Conservation (phyloP, 2,113 vertebrate species). For the Phaetusa simplex region DNA sequence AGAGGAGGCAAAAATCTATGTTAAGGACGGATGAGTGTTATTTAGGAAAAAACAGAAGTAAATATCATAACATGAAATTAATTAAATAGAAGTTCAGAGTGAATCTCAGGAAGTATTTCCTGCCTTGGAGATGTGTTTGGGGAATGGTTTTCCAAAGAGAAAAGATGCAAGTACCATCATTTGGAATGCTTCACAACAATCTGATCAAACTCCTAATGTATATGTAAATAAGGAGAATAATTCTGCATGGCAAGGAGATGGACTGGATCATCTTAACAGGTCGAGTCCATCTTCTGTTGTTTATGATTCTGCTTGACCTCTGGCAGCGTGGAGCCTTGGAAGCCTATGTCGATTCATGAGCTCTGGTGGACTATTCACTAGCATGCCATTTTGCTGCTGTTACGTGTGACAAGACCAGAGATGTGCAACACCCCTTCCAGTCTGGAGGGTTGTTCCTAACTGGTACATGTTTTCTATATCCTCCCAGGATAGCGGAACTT, state of each 20-base stretch:
- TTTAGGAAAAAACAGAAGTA: slow-evolving; percentile 5
- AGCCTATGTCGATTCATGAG: slow-evolving; percentile 37
- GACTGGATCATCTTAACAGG: slow-evolving; percentile 27
- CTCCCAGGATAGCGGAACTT: slow-evolving; percentile 89
- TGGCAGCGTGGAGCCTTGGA: slow-evolving; percentile 64
- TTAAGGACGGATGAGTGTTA: not conserved
- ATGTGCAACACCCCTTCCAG: not conserved
- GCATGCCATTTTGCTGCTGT: slow-evolving; percentile 33
- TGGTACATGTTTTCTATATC: slow-evolving; percentile 43
- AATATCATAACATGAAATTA: slow-evolving; percentile 49
- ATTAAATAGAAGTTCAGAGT: slow-evolving; percentile 33
- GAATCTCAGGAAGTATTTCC: slow-evolving; percentile 16
- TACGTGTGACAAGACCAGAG: not conserved
- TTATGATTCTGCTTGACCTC: slow-evolving; percentile 62
- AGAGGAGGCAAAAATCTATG: slow-evolving; percentile 48
- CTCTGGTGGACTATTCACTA: slow-evolving; percentile 34
- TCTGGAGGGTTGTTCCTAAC: slow-evolving; percentile 32
- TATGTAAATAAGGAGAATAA: slow-evolving; percentile 19
- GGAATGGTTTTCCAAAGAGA: slow-evolving; percentile 32
- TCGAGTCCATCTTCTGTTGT: slow-evolving; percentile 59
- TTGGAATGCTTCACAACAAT: slow-evolving; percentile 40
- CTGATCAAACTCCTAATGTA: not conserved
- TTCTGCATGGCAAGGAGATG: slow-evolving; percentile 60
- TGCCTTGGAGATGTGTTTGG: slow-evolving; percentile 2
- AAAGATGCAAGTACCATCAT: slow-evolving; percentile 11